Percentiles rank a stretch among this genome's conserved stretches.
These are phyloP conservation scores for Eremophila alpestris DNA, from an alignment of 2,797 vertebrate genomes.

Conservation along the genomic window DNA sequence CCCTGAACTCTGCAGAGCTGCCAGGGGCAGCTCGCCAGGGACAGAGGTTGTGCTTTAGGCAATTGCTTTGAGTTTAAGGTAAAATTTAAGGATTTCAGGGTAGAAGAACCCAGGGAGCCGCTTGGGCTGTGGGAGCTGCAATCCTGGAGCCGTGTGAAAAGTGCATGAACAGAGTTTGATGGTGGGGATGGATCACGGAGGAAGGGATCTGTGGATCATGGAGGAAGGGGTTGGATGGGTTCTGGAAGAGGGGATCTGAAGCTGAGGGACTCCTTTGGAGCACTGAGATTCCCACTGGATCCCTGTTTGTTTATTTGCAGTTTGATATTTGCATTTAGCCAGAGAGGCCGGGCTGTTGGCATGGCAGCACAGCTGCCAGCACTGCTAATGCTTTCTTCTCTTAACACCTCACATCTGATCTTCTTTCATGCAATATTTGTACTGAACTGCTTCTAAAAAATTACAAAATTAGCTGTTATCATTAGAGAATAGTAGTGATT, in stretches of 20 bases:
- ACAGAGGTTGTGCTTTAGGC: rapidly evolving
- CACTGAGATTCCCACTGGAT: neutral
- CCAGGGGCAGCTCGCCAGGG: neutral
- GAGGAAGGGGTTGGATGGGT: neutral
- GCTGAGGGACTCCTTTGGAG: neutral
- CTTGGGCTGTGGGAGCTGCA: neutral
- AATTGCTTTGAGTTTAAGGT: neutral
- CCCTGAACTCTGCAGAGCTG: neutral
- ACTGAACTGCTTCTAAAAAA: neutral
- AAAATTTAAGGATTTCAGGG: neutral
- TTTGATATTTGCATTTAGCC: neutral
- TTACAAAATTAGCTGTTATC: neutral
- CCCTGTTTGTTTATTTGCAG: neutral
- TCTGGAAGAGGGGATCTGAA: neutral
- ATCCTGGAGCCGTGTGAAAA: neutral
- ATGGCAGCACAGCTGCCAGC: neutral
- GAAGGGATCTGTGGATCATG: rapidly evolving
- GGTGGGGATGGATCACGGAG: rapidly evolving
- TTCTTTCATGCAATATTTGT: neutral
- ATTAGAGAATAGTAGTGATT: neutral
- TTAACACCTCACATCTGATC: neutral
- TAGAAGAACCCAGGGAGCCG: neutral
- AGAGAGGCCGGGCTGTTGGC: neutral
- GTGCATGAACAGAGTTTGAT: rapidly evolving
- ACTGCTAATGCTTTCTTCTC: neutral